Conservation (phyloP, 30 jellyfish, hydroid and myxozoan genomes). For the Aurelia aurita complex sp. Pacific region DNA sequence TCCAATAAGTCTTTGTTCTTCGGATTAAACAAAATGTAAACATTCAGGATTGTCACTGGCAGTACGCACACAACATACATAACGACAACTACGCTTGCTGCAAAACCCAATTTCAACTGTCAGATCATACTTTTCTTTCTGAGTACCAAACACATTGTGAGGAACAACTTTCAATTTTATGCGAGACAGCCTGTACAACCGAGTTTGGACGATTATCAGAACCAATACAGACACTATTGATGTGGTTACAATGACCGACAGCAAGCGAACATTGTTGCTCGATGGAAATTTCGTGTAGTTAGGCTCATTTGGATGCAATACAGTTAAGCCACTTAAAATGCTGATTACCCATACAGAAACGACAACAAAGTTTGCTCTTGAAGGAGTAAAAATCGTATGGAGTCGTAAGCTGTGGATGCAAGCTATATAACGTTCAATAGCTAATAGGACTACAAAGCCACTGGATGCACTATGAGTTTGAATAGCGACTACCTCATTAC, state of each 20-base stretch:
- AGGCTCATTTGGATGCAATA: neutral
- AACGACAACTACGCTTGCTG: neutral
- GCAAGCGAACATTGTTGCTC: neutral
- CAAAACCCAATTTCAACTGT: slow-evolving; percentile 10
- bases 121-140: neutral
- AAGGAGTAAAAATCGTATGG: neutral
- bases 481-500: neutral
- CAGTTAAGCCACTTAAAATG: neutral
- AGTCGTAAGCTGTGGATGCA: slow-evolving; percentile 18
- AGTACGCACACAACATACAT: too few species aligned
- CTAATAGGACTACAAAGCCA: slow-evolving; percentile 1
- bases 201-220: neutral
- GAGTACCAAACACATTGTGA: neutral
- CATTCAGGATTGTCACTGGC: too few species aligned
- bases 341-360: neutral
- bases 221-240: neutral
- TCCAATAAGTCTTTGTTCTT: too few species aligned
- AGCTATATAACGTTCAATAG: slow-evolving; percentile 28
- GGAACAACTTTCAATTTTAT: neutral
- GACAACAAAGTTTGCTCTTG: neutral
- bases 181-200: neutral
- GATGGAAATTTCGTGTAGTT: neutral
- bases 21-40: too few species aligned
- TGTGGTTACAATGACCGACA: neutral
- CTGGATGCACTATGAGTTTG: neutral